Conservation (phyloP, 2,888 invertebrate species). For the Leucania comma region DNA sequence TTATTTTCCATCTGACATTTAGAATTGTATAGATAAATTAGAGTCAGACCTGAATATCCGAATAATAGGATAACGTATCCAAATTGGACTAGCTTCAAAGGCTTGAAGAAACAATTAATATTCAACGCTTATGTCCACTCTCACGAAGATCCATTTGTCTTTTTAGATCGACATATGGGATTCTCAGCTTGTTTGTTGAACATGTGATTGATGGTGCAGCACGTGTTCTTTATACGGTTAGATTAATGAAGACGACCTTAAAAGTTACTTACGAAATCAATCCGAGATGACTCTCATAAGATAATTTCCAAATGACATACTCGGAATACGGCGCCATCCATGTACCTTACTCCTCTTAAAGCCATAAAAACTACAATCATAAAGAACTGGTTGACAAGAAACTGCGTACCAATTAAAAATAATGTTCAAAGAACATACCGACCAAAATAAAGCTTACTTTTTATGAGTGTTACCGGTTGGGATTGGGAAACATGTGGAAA, state of each 20-base stretch:
- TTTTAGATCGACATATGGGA: conserved; percentile 58
- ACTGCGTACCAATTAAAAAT: conserved; percentile 59
- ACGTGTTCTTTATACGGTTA: conserved; percentile 49
- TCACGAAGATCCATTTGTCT: conserved; percentile 65
- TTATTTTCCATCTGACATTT: conserved; percentile 16
- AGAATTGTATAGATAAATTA: conserved; percentile 27
- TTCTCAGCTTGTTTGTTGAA: conserved; percentile 55
- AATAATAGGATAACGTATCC: conserved; percentile 17
- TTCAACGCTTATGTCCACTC: conserved; percentile 28
- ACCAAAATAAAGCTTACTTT: conserved; percentile 47
- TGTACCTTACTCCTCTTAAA: conserved; percentile 40
- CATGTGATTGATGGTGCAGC: conserved; percentile 66
- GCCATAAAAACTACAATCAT: conserved; percentile 49
- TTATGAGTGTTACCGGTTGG: conserved; percentile 45
- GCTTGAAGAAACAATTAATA: conserved; percentile 37
- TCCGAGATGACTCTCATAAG: conserved; percentile 43
- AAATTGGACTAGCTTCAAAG: conserved; percentile 37
- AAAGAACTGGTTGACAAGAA: conserved; percentile 56
- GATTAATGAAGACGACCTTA: conserved; percentile 56
- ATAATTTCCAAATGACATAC: conserved; percentile 49
- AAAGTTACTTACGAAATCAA: conserved; percentile 50
- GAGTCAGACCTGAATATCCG: conserved; percentile 4
- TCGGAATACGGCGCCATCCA: conserved; percentile 17
- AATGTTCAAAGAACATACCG: conserved; percentile 54
- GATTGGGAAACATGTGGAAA: conserved; percentile 65